Evolutionary conservation across 2,797 vertebrate genomes (phyloP), one percentile per base, ranked within the genome.

Genomic region (Parauchenoglanis ngamensis): DNA sequence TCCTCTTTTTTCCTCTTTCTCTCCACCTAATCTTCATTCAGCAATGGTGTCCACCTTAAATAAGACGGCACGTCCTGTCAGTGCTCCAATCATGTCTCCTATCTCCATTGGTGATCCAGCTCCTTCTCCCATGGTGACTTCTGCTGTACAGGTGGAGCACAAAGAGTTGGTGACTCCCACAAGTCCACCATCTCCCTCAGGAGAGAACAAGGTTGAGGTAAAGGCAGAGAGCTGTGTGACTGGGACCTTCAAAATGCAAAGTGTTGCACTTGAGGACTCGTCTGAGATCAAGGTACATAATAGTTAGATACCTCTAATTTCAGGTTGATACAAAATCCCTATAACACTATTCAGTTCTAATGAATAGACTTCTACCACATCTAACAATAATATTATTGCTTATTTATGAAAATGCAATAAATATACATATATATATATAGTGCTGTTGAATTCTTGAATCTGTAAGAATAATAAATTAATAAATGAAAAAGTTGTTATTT

Each of bases 21-120:
- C 31, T 35, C 19, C 4, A 57, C 19, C 68, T 19, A 31, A 49
- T 52, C n/a, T 59, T 10, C 65, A 17, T 86, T 91, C 94, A 95
- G 96, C 97, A 54, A 97, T 97, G 77, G 95, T 94, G 7, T 96
- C 96, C 63, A 97, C 98, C 40, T 96, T 97, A 0, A 97, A 98
- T 92, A 96, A 95, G 91, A 97, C 96, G 65, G 94, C 94, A 8
- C 97, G 97, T 80, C 98, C 98, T 3, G 97, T 98, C 90, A 99
- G 98, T 0, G 98, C 98, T 25, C 98, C 98, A 0, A 94, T 98
- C 89, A 98, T 94, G 76, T 96, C 94, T 63, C 93, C 93, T 0
- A 90, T 95, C 63, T 96, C 93, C 85, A 95, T 49, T 0, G 92
- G n/a, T 0, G 95, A 95, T 65, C 82, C 89, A 52, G 91, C 94